Percentiles rank a stretch among this genome's conserved stretches.
phyloP scores from a whole-genome alignment of 1,140 invertebrate species.

The Aphaenogaster ashmeadi region DNA sequence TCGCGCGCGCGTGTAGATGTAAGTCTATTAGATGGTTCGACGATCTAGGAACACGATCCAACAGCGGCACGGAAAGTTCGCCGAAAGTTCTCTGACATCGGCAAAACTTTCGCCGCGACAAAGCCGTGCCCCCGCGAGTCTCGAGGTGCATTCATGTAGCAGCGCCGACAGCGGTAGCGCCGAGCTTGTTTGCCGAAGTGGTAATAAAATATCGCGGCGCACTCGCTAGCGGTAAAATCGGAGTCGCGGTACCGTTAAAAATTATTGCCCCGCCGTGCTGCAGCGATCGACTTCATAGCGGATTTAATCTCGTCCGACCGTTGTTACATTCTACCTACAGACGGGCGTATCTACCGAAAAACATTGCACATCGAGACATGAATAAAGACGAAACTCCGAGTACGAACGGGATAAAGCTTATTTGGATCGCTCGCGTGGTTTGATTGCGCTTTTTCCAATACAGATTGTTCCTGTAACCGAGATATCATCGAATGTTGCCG shows the following conservation, averaged over 20 bases:
- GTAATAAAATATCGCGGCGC: conserved; percentile 66
- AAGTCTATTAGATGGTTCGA: conserved; percentile 77
- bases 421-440: conserved; percentile 6
- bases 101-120: conserved; percentile 64
- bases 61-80: conserved; percentile 45
- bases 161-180: conserved; percentile 3
- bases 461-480: background rate
- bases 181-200: conserved; percentile 34
- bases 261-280: conserved; percentile 46
- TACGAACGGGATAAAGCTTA: conserved; percentile 20
- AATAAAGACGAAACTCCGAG: conserved; percentile 36
- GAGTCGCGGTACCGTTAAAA: conserved; percentile 49
- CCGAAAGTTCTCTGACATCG: conserved; percentile 70
- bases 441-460: conserved; percentile 45
- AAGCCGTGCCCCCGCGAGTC: conserved; percentile 53
- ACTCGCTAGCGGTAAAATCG: conserved; percentile 39
- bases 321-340: conserved; percentile 8
- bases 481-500: conserved; percentile 13
- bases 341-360: background rate
- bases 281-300: conserved; percentile 48
- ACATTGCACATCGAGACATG: conserved; percentile 30
- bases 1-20: conserved; percentile 52
- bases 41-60: conserved; percentile 67
- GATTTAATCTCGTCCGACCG: conserved; percentile 52
- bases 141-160: conserved; percentile 18